Percentiles rank a stretch among this genome's conserved stretches.
Conservation (phyloP, 2,113 vertebrate species). For the Jaculus jaculus region DNA sequence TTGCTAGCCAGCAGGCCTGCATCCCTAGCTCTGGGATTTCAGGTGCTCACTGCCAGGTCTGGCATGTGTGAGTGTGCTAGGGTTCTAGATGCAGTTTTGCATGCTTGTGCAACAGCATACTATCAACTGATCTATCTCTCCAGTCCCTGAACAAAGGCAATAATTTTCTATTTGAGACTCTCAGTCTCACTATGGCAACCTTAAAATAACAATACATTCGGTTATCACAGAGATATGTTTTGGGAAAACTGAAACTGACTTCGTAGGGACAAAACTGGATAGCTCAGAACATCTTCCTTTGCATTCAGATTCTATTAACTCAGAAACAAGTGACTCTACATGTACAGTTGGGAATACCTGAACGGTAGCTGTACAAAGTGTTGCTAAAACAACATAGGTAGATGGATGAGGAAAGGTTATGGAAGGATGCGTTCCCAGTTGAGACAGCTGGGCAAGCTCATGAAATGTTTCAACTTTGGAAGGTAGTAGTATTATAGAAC, state of each 20-base stretch:
- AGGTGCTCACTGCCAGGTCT: too few relatives aligned
- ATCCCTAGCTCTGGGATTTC: too few relatives aligned
- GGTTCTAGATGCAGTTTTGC: too few relatives aligned
- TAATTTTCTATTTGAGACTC: not conserved
- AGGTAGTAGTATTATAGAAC: not conserved
- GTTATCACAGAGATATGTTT: not conserved
- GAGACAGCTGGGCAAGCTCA: not conserved
- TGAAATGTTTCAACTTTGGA: not conserved
- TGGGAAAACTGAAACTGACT: not conserved
- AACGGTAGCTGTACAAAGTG: not conserved
- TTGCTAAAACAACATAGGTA: not conserved
- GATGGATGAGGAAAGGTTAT: not conserved
- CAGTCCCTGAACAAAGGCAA: too few relatives aligned
- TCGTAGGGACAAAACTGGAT: not conserved
- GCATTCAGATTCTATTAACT: not conserved
- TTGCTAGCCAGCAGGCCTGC: too few relatives aligned
- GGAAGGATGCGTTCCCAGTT: not conserved
- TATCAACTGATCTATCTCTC: too few relatives aligned
- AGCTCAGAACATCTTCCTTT: not conserved
- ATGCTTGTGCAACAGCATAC: too few relatives aligned
- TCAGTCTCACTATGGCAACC: not conserved
- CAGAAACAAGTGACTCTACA: not conserved
- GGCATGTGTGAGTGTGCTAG: too few relatives aligned
- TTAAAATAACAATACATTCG: not conserved
- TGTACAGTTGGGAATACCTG: not conserved